phyloP scores from a whole-genome alignment of 1,140 invertebrate species.

The Colletes gigas region DNA sequence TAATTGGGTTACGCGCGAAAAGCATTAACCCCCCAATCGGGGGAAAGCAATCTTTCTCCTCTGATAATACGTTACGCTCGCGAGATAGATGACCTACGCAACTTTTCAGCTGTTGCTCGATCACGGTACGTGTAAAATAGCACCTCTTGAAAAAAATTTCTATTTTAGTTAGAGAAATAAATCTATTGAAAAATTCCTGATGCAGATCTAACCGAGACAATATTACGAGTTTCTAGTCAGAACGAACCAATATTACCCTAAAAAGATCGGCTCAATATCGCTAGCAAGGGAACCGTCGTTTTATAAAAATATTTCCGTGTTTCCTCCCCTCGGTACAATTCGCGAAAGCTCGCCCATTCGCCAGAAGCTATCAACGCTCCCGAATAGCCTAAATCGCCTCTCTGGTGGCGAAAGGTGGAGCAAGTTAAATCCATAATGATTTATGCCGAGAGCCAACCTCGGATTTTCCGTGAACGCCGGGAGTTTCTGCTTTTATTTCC shows the following conservation, averaged over 20 bases:
- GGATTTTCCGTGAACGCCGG: background rate
- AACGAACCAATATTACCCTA: too few species aligned
- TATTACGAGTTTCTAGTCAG: too few species aligned
- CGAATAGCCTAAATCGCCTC: background rate
- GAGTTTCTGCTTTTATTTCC: slow-evolving; percentile 16
- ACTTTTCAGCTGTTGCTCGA: slow-evolving; percentile 18
- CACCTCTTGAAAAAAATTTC: slow-evolving; percentile 2
- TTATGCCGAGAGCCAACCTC: slow-evolving; percentile 12
- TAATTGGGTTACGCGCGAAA: slow-evolving; percentile 50
- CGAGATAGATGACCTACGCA: slow-evolving; percentile 21
- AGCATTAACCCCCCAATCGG: slow-evolving; percentile 35
- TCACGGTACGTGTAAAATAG: background rate
- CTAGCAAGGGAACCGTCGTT: too few species aligned
- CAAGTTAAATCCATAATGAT: slow-evolving; percentile 19
- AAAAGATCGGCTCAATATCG: too few species aligned
- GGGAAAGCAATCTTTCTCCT: slow-evolving; percentile 1
- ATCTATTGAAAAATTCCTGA: too few species aligned
- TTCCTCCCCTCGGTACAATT: background rate
- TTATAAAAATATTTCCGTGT: too few species aligned
- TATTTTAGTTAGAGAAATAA: too few species aligned
- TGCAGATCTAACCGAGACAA: too few species aligned
- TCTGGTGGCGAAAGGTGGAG: background rate
- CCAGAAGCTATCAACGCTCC: slow-evolving; percentile 1
- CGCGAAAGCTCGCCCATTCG: background rate
- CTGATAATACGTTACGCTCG: slow-evolving; percentile 3